Evolutionary conservation across 2,797 vertebrate species (phyloP).

Genomic region (Pogonophryne albipinna): DNA sequence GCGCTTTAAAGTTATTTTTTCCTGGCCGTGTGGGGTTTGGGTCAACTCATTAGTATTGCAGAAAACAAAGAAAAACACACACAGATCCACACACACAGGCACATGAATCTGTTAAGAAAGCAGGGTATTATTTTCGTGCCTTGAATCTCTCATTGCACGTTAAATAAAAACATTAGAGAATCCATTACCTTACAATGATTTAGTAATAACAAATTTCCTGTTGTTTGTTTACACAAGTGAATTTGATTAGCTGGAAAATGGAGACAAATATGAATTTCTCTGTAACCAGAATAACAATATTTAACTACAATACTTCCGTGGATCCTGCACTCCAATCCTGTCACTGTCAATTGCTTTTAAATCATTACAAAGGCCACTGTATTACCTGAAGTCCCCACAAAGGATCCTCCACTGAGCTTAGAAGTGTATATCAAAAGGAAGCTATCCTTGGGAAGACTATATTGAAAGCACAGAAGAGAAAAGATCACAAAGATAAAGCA

Average conservation of each 20-base stretch:
- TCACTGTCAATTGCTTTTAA: slow-evolving; percentile 45
- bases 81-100: background rate
- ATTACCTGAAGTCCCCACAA: slow-evolving; percentile 56
- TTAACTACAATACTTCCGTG: slow-evolving; percentile 26
- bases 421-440: slow-evolving; percentile 65
- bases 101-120: slow-evolving; percentile 55
- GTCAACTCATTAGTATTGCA: slow-evolving; percentile 69
- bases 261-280: slow-evolving; percentile 34
- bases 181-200: slow-evolving; percentile 43
- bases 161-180: slow-evolving; percentile 68
- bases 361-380: slow-evolving; percentile 42
- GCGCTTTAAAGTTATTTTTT: slow-evolving; percentile 70
- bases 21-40: slow-evolving; percentile 59
- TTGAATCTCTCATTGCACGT: slow-evolving; percentile 64
- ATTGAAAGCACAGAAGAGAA: slow-evolving; percentile 66
- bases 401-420: slow-evolving; percentile 45
- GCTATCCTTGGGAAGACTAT: slow-evolving; percentile 56
- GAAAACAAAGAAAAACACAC: slow-evolving; percentile 53
- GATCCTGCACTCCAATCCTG: slow-evolving; percentile 6
- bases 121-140: slow-evolving; percentile 44
- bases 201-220: slow-evolving; percentile 34
- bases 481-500: slow-evolving; percentile 67
- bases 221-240: slow-evolving; percentile 34
- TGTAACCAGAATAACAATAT: slow-evolving; percentile 30
- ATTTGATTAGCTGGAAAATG: slow-evolving; percentile 55